These are phyloP conservation scores for Papilio aristodemus DNA, from an alignment of 1,140 invertebrate genomes.

Conservation along the genomic window DNA sequence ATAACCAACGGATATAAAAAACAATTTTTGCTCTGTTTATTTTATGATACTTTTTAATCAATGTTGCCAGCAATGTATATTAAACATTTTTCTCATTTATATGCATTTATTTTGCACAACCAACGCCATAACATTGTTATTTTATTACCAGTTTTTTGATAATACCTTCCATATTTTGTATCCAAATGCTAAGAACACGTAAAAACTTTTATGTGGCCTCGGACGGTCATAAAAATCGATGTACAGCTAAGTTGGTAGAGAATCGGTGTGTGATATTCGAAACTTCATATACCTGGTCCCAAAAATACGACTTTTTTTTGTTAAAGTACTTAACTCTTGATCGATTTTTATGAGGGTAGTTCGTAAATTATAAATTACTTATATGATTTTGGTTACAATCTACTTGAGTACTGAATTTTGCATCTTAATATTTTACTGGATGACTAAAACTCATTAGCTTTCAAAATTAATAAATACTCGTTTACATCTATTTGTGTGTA, in stretches of 20 bases:
- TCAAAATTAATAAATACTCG: background rate
- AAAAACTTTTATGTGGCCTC: constrained; percentile 23
- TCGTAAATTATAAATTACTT: background rate
- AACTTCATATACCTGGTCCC: background rate
- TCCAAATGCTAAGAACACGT: background rate
- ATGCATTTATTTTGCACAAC: background rate
- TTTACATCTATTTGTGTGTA: too few species aligned
- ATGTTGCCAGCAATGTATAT: too few species aligned
- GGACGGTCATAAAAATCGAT: constrained; percentile 8
- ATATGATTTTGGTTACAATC: background rate
- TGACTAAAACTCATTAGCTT: background rate
- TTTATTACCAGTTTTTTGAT: background rate
- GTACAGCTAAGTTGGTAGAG: background rate
- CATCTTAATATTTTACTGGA: too few species aligned
- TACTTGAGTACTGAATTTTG: too few species aligned
- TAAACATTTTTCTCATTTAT: background rate
- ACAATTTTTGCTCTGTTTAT: too few species aligned
- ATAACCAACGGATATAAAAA: too few species aligned
- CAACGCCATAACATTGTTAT: background rate
- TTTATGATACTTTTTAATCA: too few species aligned
- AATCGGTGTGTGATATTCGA: background rate
- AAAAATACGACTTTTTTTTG: constrained; percentile 14
- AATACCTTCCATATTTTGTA: constrained; percentile 14
- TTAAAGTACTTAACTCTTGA: constrained; percentile 4
- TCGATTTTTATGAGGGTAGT: constrained; percentile 21